A percentile compares a stretch with the other conserved stretches of the same genome.
phyloP scores from a whole-genome alignment of 2,888 invertebrate genomes.

The Scaptodrosophila latifasciaeformis region DNA sequence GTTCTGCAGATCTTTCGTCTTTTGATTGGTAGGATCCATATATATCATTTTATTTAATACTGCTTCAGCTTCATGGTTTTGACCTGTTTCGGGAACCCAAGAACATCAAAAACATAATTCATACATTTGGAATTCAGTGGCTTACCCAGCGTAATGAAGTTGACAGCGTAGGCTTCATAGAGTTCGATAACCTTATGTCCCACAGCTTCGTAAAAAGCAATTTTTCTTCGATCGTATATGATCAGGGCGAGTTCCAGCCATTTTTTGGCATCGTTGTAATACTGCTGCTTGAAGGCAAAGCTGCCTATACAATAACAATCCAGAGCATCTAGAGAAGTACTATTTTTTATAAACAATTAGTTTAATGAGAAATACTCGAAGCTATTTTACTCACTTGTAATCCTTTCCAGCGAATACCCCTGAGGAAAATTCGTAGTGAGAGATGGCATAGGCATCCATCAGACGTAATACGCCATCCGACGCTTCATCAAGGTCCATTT shows the following conservation, averaged over 20 bases:
- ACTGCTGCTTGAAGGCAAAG: background rate
- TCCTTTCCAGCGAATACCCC: constrained; percentile 14
- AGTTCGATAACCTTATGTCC: background rate
- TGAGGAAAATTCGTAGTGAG: constrained; percentile 2
- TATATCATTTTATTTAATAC: no score
- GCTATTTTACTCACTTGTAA: constrained; percentile 7
- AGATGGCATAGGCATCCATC: constrained; percentile 4
- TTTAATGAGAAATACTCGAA: background rate
- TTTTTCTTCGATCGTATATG: background rate
- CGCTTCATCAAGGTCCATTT: constrained; percentile 1
- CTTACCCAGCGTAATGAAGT: constrained; percentile 1
- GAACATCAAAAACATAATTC: no score
- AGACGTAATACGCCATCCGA: background rate
- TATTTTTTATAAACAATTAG: background rate
- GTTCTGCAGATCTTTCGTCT: no score
- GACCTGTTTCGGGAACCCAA: no score
- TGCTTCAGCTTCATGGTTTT: no score
- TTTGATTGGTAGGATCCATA: no score
- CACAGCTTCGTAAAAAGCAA: background rate
- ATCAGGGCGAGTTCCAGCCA: constrained; percentile 1
- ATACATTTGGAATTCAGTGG: no score
- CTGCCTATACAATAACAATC: constrained; percentile 11
- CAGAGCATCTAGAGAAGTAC: background rate
- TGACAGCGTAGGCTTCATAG: background rate
- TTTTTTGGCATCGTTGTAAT: background rate